Evolutionary conservation across 2,797 vertebrate genomes (phyloP).

Genomic region (Rallus crepitans): DNA sequence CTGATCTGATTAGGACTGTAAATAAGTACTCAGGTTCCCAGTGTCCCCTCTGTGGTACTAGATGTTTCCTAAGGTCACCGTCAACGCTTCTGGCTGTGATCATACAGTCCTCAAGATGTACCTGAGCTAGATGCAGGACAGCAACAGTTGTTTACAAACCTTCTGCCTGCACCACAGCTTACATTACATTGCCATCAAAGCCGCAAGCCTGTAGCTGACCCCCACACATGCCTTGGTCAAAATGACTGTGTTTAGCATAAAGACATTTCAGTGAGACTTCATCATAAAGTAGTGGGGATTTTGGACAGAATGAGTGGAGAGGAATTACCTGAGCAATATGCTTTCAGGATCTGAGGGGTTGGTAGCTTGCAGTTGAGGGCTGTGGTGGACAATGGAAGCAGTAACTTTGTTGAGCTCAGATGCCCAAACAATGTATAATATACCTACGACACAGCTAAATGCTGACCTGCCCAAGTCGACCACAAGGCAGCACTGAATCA

Average conservation of each 20-base stretch:
- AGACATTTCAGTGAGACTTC: neutral
- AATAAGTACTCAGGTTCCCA: neutral
- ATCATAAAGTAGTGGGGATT: neutral
- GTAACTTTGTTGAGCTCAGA: neutral
- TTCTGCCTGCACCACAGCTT: neutral
- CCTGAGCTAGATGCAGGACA: neutral
- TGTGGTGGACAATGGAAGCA: neutral
- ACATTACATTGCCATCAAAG: neutral
- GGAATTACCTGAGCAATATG: neutral
- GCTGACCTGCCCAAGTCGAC: neutral
- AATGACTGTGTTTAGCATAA: neutral
- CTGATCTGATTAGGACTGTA: neutral
- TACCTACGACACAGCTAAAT: fast-evolving
- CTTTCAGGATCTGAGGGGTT: neutral
- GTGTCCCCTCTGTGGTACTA: neutral
- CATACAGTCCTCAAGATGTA: neutral
- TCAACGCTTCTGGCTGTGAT: neutral
- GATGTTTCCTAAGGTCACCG: neutral
- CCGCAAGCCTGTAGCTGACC: neutral
- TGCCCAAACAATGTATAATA: fast-evolving
- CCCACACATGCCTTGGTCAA: neutral
- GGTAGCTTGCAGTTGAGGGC: neutral
- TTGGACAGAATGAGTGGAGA: neutral
- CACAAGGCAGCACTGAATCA: neutral
- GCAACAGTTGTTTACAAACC: neutral